Evolutionary conservation across 35 echinoderm and acorn worm genomes (phyloP).

Genomic region (Ophiothrix spiculata): DNA sequence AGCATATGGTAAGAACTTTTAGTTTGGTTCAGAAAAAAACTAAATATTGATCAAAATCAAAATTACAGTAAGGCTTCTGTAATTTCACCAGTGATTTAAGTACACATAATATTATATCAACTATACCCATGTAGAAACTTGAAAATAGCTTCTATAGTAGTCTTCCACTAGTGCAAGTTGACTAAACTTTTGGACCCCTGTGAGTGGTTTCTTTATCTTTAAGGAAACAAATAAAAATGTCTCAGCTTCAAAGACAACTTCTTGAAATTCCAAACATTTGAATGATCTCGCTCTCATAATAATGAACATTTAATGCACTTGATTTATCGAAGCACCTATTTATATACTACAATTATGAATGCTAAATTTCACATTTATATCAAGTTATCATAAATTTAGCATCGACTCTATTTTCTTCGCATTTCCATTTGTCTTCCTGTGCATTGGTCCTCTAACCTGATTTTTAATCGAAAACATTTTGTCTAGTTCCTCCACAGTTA

Average conservation of each 20-base stretch:
- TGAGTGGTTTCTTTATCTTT: too few relatives aligned
- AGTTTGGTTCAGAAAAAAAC: background rate
- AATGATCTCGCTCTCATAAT: too few relatives aligned
- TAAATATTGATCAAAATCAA: background rate
- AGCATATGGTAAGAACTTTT: background rate
- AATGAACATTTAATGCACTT: background rate
- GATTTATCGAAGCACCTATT: background rate
- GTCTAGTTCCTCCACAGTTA: slow-evolving; percentile 3
- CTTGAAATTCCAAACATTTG: too few relatives aligned
- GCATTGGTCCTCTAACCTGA: too few relatives aligned
- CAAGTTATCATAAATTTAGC: background rate
- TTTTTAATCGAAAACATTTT: background rate
- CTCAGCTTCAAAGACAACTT: too few relatives aligned
- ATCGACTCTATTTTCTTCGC: too few relatives aligned
- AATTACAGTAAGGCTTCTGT: background rate
- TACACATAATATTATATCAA: background rate
- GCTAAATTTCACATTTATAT: background rate
- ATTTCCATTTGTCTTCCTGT: too few relatives aligned
- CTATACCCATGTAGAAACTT: background rate
- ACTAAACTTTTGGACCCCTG: too few relatives aligned
- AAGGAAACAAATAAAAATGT: too few relatives aligned
- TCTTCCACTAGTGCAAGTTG: background rate
- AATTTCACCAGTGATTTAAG: too few relatives aligned
- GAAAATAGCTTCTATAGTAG: background rate
- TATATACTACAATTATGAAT: background rate